Conservation (phyloP, 2,888 invertebrate species). For the Drosophila yooni region DNA sequence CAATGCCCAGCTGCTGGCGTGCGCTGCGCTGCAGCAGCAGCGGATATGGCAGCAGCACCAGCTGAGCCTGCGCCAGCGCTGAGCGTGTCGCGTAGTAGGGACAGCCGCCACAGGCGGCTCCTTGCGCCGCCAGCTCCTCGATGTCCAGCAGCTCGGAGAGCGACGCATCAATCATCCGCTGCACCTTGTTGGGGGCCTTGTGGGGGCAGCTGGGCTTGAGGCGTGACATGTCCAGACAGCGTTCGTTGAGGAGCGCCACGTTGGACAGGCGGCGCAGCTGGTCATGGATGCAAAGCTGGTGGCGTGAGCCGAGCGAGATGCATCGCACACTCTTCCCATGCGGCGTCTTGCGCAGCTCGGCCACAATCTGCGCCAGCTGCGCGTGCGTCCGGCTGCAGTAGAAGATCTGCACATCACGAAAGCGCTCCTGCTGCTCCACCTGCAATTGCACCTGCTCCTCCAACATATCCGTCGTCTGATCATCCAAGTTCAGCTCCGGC, state of each 20-base stretch:
- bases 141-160: conserved; percentile 92
- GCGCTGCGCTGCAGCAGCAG: conserved; percentile 92
- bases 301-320: conserved; percentile 94
- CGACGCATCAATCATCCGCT: conserved; percentile 88
- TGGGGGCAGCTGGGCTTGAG: conserved; percentile 87
- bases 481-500: conserved; percentile 29
- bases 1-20: conserved; percentile 89
- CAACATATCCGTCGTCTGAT: conserved; percentile 17
- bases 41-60: conserved; percentile 92
- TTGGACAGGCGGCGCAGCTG: conserved; percentile 90
- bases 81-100: conserved; percentile 96
- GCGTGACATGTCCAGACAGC: conserved; percentile 90
- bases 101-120: conserved; percentile 91
- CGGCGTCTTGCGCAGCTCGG: conserved; percentile 94
- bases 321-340: conserved; percentile 90
- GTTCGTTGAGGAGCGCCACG: conserved; percentile 94
- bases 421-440: conserved; percentile 34
- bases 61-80: conserved; percentile 93
- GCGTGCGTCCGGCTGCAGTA: conserved; percentile 99
- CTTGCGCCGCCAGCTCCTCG: conserved; percentile 92
- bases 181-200: conserved; percentile 88
- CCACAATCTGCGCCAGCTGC: conserved; percentile 97
- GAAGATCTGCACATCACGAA: conserved; percentile 88
- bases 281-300: conserved; percentile 95
- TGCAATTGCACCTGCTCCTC: background rate